Base-by-base conservation (phyloP, 2,888 invertebrate species). In the Drosophila vallismaia region DNA sequence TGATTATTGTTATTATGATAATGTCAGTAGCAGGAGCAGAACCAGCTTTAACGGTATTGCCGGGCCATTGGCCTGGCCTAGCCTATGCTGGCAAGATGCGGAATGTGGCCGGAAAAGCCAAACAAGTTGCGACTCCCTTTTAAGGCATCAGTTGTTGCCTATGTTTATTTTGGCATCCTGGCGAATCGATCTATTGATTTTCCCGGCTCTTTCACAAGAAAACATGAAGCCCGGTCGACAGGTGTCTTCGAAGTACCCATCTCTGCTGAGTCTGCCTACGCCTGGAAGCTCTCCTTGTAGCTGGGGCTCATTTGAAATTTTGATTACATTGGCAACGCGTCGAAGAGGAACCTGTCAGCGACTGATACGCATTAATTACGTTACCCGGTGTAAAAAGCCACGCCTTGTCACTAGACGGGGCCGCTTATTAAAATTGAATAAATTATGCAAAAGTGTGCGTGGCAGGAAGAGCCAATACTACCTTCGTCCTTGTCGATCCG, bases 371-470 rank as follows among this genome's bases (percentile, higher is more conserved):
- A 79, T 75, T 81, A 81, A 82, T 86, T 78, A 78, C 67, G 64
- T 60, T 75, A 63, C 66, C 79, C 64, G 53, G 81, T 79, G 80
- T 73, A 84, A 81, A 77, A 81, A 70, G 74, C 79, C 68, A 75
- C 85, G 70, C 67, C 58, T 29, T 44, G 31, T 50, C 55, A 49
- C 50, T 57, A 51, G 73, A 19, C 58, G 48, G 49, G 56, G 50
- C 40, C 59, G 74, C 83, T 84, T 84, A 82, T 84, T 87, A 87
- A 87, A 84, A 82, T 79, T 85, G 86, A 87, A 84, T 84, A 85
- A 87, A 87, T 84, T 84, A 87, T 85, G 83, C 79, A 87, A 87
- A 81, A 77, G 68, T 77, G 70, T 52, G 68, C 55, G 60, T 57
- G 66, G 71, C 45, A 55, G 57, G 46, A 42, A 24, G 40, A 29